phyloP scores from a whole-genome alignment of 2,797 vertebrate genomes.

The Eutrigla gurnardus region DNA sequence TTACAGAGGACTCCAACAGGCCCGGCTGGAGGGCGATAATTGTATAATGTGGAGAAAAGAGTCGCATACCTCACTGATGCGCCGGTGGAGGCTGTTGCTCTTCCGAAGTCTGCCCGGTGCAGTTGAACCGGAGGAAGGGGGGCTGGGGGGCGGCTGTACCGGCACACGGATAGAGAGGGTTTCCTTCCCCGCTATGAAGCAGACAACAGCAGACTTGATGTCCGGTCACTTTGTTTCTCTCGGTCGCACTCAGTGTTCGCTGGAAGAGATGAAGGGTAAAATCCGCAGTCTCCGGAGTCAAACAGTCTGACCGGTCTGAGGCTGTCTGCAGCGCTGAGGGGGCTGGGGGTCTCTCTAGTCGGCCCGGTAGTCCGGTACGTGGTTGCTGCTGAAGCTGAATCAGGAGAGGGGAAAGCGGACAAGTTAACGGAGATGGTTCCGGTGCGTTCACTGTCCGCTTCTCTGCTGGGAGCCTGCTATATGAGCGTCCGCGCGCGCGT shows the following conservation, averaged over 20 bases:
- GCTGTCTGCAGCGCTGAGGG: conserved; percentile 25
- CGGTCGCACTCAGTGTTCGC: conserved; percentile 34
- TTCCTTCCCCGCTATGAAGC: conserved; percentile 3
- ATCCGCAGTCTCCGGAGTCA: conserved; percentile 70
- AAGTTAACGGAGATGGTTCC: conserved; percentile 54
- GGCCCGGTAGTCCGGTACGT: background rate
- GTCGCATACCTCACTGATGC: conserved; percentile 73
- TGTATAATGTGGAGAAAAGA: background rate
- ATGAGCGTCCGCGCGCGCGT: conserved; percentile 34
- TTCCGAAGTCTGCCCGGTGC: conserved; percentile 61
- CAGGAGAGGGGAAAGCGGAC: background rate
- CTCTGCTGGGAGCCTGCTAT: conserved; percentile 61
- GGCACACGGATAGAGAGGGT: background rate
- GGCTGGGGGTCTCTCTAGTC: too few species aligned
- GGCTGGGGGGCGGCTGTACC: conserved; percentile 11
- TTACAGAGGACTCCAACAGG: background rate
- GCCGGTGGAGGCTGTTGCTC: conserved; percentile 75
- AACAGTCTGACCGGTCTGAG: conserved; percentile 52
- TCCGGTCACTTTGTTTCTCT: conserved; percentile 23
- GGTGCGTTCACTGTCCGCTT: conserved; percentile 36
- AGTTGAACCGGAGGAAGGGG: conserved; percentile 27
- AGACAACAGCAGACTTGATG: conserved; percentile 11
- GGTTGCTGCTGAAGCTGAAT: conserved; percentile 16
- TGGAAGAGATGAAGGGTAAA: conserved; percentile 43
- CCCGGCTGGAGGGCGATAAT: background rate